Conservation (phyloP, 53 echinoderm and acorn worm species). For the Mesocentrotus franciscanus region DNA sequence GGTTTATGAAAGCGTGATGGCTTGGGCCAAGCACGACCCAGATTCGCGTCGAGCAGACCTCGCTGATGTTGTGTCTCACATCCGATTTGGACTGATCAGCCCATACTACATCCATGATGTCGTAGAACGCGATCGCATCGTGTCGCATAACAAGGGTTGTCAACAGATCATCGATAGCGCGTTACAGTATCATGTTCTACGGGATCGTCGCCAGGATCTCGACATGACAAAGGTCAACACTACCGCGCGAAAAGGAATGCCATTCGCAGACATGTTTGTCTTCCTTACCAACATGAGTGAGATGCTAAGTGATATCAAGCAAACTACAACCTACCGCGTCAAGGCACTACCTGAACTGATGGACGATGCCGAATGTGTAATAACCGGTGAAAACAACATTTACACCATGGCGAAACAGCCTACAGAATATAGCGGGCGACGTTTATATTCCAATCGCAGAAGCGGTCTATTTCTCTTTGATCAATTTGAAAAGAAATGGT, state of each 20-base stretch:
- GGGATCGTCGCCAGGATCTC: conserved; percentile 91
- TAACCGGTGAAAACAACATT: conserved; percentile 97
- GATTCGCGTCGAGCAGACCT: conserved; percentile 87
- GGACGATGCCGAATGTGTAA: conserved; percentile 91
- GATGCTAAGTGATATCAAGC: conserved; percentile 74
- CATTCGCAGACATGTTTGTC: conserved; percentile 93
- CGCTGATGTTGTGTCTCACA: conserved; percentile 80
- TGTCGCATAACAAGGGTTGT: conserved; percentile 89
- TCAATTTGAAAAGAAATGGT: conserved; percentile 98
- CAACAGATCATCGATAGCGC: conserved; percentile 96
- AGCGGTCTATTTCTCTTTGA: conserved; percentile 97
- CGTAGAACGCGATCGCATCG: conserved; percentile 93
- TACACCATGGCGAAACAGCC: conserved; percentile 89
- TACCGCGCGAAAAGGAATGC: conserved; percentile 93
- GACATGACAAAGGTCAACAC: conserved; percentile 92
- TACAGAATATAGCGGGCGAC: conserved; percentile 87
- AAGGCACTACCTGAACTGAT: conserved; percentile 94
- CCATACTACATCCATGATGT: conserved; percentile 99
- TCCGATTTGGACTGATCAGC: conserved; percentile 95
- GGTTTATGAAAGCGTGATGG: conserved; percentile 92
- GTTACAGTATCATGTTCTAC: conserved; percentile 95
- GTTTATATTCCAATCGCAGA: conserved; percentile 88
- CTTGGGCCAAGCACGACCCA: conserved; percentile 93
- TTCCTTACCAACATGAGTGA: conserved; percentile 91
- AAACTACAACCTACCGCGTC: conserved; percentile 80